Conservation (phyloP, 2,797 vertebrate genomes). For the Gymnoscopelus braueri region DNA sequence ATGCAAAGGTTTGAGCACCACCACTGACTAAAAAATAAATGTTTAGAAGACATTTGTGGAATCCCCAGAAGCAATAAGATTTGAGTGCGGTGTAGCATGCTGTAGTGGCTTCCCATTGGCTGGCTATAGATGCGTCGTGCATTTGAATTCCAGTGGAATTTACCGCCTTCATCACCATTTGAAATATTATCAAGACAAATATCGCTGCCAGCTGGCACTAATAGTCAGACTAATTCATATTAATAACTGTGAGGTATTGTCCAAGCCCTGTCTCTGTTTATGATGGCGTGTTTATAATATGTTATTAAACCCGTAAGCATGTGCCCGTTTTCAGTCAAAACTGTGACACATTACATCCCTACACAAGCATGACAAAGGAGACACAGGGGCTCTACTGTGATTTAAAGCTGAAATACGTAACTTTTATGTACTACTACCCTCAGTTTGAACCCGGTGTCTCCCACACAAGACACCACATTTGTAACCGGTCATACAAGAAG, state of each 20-base stretch:
- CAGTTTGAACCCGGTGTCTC: too few species aligned
- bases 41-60: too few species aligned
- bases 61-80: too few species aligned
- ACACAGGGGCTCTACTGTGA: too few species aligned
- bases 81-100: too few species aligned
- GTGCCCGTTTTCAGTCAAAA: neutral
- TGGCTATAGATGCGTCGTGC: neutral
- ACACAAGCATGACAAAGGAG: neutral
- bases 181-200: neutral
- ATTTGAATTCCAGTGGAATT: constrained; percentile 2
- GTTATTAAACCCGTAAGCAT: neutral
- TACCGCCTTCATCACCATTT: neutral
- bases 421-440: too few species aligned
- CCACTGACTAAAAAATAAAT: too few species aligned
- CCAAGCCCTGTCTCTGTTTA: neutral
- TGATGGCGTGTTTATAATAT: neutral
- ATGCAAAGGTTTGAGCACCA: too few species aligned
- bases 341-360: neutral
- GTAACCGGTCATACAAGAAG: too few species aligned
- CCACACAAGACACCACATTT: too few species aligned
- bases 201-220: neutral
- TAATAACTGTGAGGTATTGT: neutral
- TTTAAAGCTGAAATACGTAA: too few species aligned
- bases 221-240: neutral
- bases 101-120: neutral